Evolutionary conservation across 2,888 invertebrate genomes (phyloP), one percentile per base, ranked within the genome.

Genomic region (Heteromurus nitidus): DNA sequence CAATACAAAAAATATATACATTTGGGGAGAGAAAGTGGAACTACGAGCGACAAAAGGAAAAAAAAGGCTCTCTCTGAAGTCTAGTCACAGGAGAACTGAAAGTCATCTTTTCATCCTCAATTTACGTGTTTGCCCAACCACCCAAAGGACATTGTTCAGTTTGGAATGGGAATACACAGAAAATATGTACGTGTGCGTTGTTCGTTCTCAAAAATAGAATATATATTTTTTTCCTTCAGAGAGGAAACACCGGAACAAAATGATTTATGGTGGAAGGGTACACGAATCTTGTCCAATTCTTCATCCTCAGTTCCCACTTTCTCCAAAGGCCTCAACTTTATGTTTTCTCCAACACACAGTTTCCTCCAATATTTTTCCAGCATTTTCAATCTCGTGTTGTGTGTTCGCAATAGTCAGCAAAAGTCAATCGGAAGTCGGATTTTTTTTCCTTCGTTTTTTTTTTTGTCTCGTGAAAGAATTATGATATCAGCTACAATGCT

Each of bases 211-310:
- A n/a, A n/a, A n/a, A n/a, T n/a, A n/a, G n/a, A n/a, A n/a, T n/a
- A 13, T 44, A 44, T 44, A 44, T 44, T 22, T 18, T 18, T 18
- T 18, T 50, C 9, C n/a, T 58, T 26, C 26, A 24, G 31, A 55
- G 53, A 55, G 75, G 47, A 58, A 64, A 50, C 58, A 76, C 77
- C 81, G 81, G 81, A 82, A 82, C 73, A 73, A 73, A 73, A 82
- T 84, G 84, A 84, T 84, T 84, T 84, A 84, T 84, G 82, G 84
- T 62, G 64, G 67, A 81, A 73, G 75, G 73, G 74, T 80, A 75
- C 81, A 82, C 77, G 84, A 84, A 81, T 77, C 77, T 50, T 73
- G 60, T 72, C 68, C 47, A 62, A 70, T 68, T 77, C 77, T 73
- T 72, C 76, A 69, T 65, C 60, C 70, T 69, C 69, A 47, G 53